phyloP scores from a whole-genome alignment of 2,888 invertebrate species.

The Andrena dorsata region DNA sequence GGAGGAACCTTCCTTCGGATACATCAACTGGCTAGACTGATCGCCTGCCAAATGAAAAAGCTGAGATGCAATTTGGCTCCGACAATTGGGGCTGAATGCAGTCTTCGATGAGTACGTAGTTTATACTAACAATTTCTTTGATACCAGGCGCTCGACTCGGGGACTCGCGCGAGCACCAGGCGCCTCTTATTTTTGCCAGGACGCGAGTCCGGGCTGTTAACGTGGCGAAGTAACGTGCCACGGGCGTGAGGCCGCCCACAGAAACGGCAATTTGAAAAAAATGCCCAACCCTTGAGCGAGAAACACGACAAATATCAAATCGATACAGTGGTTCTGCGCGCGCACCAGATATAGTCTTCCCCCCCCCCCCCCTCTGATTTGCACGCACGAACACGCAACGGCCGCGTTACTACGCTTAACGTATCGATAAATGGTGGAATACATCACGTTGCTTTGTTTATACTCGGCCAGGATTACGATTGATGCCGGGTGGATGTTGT shows the following conservation, averaged over 20 bases:
- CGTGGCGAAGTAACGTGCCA: constrained; percentile 5
- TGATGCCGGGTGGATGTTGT: neutral
- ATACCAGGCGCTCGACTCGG: neutral
- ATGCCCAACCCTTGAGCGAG: constrained; percentile 57
- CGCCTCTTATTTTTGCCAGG: constrained; percentile 8
- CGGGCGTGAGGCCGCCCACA: constrained; percentile 2
- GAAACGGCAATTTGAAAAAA: constrained; percentile 55
- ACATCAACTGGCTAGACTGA: neutral
- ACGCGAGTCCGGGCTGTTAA: constrained; percentile 39
- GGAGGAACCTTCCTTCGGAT: neutral
- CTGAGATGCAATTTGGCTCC: neutral
- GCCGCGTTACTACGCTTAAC: constrained; percentile 53
- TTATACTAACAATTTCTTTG: neutral
- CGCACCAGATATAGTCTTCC: constrained; percentile 67
- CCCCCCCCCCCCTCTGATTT: constrained; percentile 32
- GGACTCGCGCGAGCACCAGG: neutral
- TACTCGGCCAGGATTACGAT: constrained; percentile 52
- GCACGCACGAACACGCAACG: constrained; percentile 31
- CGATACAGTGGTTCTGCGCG: constrained; percentile 74
- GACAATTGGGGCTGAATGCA: neutral
- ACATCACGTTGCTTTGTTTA: constrained; percentile 51
- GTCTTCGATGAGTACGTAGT: neutral
- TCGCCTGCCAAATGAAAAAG: neutral
- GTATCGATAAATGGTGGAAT: constrained; percentile 70
- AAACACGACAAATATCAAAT: constrained; percentile 78